A percentile compares a stretch with the other conserved stretches of the same genome.
Conservation (phyloP, 37 sponge, comb jelly and placozoan genomes). For the Mnemiopsis leidyi region DNA sequence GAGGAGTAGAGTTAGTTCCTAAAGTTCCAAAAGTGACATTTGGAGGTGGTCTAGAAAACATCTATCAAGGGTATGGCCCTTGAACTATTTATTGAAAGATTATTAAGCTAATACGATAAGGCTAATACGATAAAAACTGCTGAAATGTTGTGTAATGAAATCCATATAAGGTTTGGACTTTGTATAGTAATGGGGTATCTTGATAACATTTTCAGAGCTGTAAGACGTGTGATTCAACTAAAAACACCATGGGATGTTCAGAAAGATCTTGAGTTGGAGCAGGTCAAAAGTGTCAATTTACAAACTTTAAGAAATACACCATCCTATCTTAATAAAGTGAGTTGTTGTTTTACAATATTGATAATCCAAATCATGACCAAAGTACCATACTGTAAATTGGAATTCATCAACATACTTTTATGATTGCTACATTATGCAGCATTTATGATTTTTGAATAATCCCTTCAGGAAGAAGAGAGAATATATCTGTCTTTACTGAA, state of each 20-base stretch:
- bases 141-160: too few species aligned
- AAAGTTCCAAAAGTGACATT: slow-evolving; percentile 28
- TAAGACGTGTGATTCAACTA: slow-evolving; percentile 6
- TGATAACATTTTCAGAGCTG: neutral
- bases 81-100: too few species aligned
- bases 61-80: slow-evolving; percentile 49
- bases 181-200: too few species aligned
- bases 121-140: too few species aligned
- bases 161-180: too few species aligned
- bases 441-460: too few species aligned
- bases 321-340: slow-evolving; percentile 33
- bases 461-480: slow-evolving; percentile 63
- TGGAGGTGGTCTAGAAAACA: neutral
- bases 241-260: slow-evolving; percentile 46
- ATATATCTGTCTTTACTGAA: neutral
- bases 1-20: slow-evolving; percentile 44
- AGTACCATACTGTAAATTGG: too few species aligned
- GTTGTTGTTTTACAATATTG: too few species aligned
- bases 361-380: too few species aligned
- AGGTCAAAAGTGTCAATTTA: neutral
- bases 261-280: neutral
- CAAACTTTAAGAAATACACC: neutral
- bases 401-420: too few species aligned
- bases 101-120: too few species aligned
- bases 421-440: too few species aligned